Percentiles rank a stretch among this genome's conserved stretches.
Evolutionary conservation across 1,140 invertebrate genomes (phyloP).

Genomic region (Nebria ingens): DNA sequence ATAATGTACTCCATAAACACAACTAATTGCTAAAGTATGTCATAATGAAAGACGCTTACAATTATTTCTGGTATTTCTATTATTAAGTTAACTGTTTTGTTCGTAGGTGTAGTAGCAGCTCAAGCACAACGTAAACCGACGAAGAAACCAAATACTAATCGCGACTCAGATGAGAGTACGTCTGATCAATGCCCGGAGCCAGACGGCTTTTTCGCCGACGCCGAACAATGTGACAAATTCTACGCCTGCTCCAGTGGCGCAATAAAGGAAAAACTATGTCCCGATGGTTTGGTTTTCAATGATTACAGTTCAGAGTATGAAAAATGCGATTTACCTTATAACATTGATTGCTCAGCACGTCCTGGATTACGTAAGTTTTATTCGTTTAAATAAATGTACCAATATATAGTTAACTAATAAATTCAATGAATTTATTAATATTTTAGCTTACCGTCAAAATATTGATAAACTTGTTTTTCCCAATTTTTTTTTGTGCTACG

Average conservation of each 20-base stretch:
- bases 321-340: slow-evolving; percentile 80
- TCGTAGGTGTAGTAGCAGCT: background rate
- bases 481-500: background rate
- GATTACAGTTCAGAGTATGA: slow-evolving; percentile 70
- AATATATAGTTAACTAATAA: background rate
- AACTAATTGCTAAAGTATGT: too few relatives aligned
- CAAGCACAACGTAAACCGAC: background rate
- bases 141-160: slow-evolving; percentile 10
- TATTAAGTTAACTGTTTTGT: background rate
- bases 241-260: slow-evolving; percentile 67
- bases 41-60: too few relatives aligned
- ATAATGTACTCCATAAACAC: too few relatives aligned
- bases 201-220: slow-evolving; percentile 75
- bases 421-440: background rate
- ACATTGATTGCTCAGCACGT: slow-evolving; percentile 69
- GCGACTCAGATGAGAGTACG: slow-evolving; percentile 25
- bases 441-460: background rate
- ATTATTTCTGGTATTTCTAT: too few relatives aligned
- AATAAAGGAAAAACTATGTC: slow-evolving; percentile 67
- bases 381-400: too few relatives aligned
- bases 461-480: background rate
- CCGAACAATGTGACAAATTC: slow-evolving; percentile 84
- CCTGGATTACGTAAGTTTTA: slow-evolving; percentile 66
- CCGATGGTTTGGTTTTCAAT: slow-evolving; percentile 87
- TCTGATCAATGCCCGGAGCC: slow-evolving; percentile 66